Evolutionary conservation across 2,888 invertebrate genomes (phyloP).

Genomic region (Glyphotaelius pellucidus): DNA sequence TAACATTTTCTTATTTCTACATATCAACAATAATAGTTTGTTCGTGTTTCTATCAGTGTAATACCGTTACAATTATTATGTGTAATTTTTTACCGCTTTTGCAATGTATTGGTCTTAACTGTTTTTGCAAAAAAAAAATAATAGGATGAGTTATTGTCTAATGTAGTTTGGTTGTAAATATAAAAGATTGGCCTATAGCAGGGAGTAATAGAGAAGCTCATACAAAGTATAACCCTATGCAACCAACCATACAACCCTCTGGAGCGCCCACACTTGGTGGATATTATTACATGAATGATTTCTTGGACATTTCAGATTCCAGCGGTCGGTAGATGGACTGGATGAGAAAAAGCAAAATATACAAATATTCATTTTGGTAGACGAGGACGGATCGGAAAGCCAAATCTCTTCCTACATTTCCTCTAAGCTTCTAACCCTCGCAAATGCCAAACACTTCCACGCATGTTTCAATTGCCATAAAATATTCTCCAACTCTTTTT

Average conservation of each 20-base stretch:
- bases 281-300: conserved; percentile 24
- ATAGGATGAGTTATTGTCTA: neutral
- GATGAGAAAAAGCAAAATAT: conserved; percentile 33
- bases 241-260: conserved; percentile 2
- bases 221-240: neutral
- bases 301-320: conserved; percentile 39
- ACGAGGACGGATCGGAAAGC: conserved; percentile 7
- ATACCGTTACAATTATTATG: neutral
- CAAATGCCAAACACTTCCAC: neutral
- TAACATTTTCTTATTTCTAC: neutral
- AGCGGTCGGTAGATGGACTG: conserved; percentile 13
- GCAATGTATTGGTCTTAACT: no score
- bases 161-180: neutral
- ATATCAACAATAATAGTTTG: neutral
- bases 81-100: no score
- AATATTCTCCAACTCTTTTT: neutral
- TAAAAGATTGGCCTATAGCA: neutral
- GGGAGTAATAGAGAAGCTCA: neutral
- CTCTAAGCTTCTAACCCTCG: conserved; percentile 7
- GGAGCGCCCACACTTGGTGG: conserved; percentile 1
- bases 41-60: neutral
- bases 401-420: conserved; percentile 20
- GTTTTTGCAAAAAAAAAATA: no score
- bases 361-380: conserved; percentile 20
- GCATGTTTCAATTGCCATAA: conserved; percentile 13